Evolutionary conservation across 1,140 invertebrate genomes (phyloP).

Genomic region (Plodia interpunctella): DNA sequence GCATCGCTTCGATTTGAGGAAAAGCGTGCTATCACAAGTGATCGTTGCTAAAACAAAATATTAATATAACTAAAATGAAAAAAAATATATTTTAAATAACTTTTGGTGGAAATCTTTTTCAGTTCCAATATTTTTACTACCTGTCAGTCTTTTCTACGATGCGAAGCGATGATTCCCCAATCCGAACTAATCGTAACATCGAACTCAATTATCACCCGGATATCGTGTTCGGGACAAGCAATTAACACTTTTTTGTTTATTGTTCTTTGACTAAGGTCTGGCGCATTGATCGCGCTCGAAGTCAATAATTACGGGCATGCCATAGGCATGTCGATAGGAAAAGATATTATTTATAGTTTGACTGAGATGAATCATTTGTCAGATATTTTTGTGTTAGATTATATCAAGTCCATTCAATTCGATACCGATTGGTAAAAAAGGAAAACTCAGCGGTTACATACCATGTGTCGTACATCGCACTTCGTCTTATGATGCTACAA

Average conservation of each 20-base stretch:
- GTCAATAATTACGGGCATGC: not conserved
- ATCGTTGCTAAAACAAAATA: no score
- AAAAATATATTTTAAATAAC: no score
- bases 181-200: constrained; percentile 20
- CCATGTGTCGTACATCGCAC: not conserved
- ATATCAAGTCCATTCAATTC: not conserved
- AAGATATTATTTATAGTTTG: constrained; percentile 1
- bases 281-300: not conserved
- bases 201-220: constrained; percentile 33
- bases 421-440: not conserved
- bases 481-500: no score
- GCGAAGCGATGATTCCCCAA: no score
- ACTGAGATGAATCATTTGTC: no score
- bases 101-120: no score
- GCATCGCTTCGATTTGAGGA: no score
- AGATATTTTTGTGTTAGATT: not conserved
- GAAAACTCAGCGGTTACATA: not conserved
- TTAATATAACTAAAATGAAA: no score
- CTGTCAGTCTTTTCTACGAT: no score
- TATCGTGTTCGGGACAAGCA: not conserved
- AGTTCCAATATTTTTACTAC: no score
- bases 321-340: not conserved
- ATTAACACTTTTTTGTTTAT: constrained; percentile 5
- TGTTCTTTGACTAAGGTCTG: constrained; percentile 3
- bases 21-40: no score